Conservation (phyloP, 2,113 vertebrate species). For the Rhea americana region DNA sequence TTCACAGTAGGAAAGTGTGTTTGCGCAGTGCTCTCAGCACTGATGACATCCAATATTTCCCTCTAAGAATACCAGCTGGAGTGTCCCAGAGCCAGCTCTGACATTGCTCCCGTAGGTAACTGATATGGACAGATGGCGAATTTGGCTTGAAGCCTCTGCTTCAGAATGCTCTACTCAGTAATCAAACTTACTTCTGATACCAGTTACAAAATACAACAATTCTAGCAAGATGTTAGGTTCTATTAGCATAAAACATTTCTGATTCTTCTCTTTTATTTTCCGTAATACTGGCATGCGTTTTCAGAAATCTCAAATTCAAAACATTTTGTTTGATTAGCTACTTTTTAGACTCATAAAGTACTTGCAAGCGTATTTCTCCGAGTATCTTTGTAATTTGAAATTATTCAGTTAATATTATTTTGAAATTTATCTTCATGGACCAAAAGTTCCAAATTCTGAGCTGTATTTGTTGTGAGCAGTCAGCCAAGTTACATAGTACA, state of each 20-base stretch:
- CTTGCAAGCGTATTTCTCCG: not conserved
- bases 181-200: not conserved
- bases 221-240: not conserved
- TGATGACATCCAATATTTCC: not conserved
- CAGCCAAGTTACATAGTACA: rapidly evolving
- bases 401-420: not conserved
- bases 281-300: not conserved
- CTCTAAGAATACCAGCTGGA: not conserved
- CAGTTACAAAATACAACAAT: not conserved
- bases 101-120: slow-evolving; percentile 4
- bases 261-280: not conserved
- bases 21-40: not conserved
- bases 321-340: not conserved
- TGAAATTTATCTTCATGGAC: not conserved
- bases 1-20: not conserved
- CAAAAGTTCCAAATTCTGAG: not conserved
- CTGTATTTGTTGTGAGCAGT: not conserved
- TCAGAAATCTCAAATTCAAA: not conserved
- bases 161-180: not conserved
- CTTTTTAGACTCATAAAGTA: not conserved
- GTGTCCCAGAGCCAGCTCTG: not conserved
- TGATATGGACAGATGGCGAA: not conserved
- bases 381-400: not conserved
- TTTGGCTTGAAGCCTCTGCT: not conserved
- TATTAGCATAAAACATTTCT: not conserved